Conservation (phyloP, 2,888 invertebrate species). For the Morpho deidamia region DNA sequence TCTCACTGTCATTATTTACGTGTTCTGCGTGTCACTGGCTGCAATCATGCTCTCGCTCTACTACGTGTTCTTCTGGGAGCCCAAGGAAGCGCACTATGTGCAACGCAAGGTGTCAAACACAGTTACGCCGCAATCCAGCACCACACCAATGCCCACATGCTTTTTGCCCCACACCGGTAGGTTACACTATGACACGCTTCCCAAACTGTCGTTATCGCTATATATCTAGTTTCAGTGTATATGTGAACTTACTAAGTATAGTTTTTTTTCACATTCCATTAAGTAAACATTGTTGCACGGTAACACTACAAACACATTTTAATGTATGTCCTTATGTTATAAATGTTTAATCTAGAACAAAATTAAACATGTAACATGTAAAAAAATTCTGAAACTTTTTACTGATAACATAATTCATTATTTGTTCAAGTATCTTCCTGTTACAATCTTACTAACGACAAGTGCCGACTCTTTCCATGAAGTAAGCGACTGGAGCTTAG, state of each 20-base stretch:
- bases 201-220: conserved; percentile 14
- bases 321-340: too few relatives aligned
- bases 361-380: too few relatives aligned
- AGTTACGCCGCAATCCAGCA: conserved; percentile 72
- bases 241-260: not conserved
- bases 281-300: not conserved
- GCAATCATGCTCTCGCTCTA: conserved; percentile 96
- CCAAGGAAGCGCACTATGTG: conserved; percentile 78
- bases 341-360: too few relatives aligned
- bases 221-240: not conserved
- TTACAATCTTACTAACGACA: too few relatives aligned
- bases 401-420: too few relatives aligned
- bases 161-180: conserved; percentile 75
- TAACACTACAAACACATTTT: not conserved
- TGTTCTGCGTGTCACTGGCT: conserved; percentile 95
- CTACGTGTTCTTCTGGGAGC: conserved; percentile 97
- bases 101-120: conserved; percentile 73
- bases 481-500: too few relatives aligned
- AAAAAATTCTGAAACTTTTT: too few relatives aligned
- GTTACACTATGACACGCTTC: conserved; percentile 66
- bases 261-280: not conserved
- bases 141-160: conserved; percentile 77
- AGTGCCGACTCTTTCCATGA: too few relatives aligned
- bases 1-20: conserved; percentile 94
- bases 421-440: too few relatives aligned